These are phyloP conservation scores for Leptobrachium ailaonicum DNA, from an alignment of 2,113 vertebrate species.

Conservation along the genomic window DNA sequence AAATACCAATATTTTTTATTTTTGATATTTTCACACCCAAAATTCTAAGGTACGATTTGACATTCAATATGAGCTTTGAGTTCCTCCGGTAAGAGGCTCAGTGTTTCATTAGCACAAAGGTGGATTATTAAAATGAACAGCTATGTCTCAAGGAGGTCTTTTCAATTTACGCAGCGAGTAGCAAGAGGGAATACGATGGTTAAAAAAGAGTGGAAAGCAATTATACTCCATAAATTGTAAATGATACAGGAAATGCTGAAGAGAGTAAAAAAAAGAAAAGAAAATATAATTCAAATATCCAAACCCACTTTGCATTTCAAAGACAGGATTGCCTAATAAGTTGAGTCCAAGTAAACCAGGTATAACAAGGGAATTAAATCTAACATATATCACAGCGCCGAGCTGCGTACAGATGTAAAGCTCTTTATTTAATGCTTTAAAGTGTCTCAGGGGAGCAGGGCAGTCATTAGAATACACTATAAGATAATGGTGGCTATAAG, in stretches of 20 bases:
- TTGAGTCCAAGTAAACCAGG: neutral
- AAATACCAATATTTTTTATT: neutral
- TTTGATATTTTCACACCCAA: conserved; percentile 19
- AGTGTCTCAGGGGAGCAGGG: too few relatives aligned
- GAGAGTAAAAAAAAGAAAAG: neutral
- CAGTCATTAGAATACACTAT: too few relatives aligned
- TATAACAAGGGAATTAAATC: neutral
- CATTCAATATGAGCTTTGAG: neutral
- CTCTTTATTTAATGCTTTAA: too few relatives aligned
- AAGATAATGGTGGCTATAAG: too few relatives aligned
- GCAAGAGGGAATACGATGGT: conserved; percentile 14
- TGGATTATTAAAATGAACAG: conserved; percentile 26
- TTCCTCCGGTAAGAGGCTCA: neutral
- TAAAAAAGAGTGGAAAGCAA: conserved; percentile 28
- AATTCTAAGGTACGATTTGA: neutral
- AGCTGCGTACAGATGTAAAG: conserved; percentile 1
- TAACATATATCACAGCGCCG: neutral
- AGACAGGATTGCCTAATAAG: neutral
- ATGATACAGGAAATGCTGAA: conserved; percentile 25
- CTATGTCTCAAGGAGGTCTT: conserved; percentile 1
- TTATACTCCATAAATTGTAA: conserved; percentile 28
- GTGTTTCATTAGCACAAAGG: conserved; percentile 23
- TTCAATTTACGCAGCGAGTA: neutral
- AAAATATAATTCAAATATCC: conserved; percentile 8
- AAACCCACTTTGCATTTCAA: conserved; percentile 28